Percentiles rank a stretch among this genome's conserved stretches.
phyloP scores from a whole-genome alignment of 2,888 invertebrate genomes.

The Thera britannica region DNA sequence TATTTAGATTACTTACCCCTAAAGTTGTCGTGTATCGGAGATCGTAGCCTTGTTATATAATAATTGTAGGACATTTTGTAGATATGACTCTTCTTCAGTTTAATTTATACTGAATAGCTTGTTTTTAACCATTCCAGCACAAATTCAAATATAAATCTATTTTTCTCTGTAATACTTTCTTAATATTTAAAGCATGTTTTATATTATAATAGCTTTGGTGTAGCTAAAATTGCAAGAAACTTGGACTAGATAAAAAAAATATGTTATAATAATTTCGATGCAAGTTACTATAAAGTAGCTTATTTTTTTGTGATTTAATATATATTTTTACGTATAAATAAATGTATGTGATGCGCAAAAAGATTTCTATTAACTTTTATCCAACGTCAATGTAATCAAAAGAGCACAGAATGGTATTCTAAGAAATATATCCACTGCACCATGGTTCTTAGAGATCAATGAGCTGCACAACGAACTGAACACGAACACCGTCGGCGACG shows the following conservation, averaged over 20 bases:
- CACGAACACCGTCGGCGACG: too few relatives aligned
- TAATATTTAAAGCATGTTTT: not conserved
- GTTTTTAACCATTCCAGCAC: not conserved
- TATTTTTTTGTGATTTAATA: slow-evolving; percentile 6
- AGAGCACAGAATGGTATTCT: too few relatives aligned
- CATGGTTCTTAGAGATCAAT: too few relatives aligned
- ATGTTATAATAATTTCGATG: not conserved
- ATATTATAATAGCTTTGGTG: not conserved
- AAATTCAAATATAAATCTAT: not conserved
- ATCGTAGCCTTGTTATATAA: too few relatives aligned
- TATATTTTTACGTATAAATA: slow-evolving; percentile 17
- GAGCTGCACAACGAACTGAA: too few relatives aligned
- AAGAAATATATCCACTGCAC: too few relatives aligned
- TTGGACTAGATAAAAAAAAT: not conserved
- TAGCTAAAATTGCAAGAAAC: not conserved
- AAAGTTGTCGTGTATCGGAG: too few relatives aligned
- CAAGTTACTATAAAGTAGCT: slow-evolving; percentile 11
- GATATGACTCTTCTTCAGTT: not conserved
- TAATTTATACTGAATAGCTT: not conserved
- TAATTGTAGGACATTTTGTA: too few relatives aligned
- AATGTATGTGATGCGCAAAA: slow-evolving; percentile 7
- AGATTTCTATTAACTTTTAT: too few relatives aligned
- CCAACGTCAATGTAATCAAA: too few relatives aligned
- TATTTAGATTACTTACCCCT: too few relatives aligned
- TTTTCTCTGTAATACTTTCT: not conserved